phyloP scores from a whole-genome alignment of 2,113 vertebrate genomes.

The Falcunculus frontatus region DNA sequence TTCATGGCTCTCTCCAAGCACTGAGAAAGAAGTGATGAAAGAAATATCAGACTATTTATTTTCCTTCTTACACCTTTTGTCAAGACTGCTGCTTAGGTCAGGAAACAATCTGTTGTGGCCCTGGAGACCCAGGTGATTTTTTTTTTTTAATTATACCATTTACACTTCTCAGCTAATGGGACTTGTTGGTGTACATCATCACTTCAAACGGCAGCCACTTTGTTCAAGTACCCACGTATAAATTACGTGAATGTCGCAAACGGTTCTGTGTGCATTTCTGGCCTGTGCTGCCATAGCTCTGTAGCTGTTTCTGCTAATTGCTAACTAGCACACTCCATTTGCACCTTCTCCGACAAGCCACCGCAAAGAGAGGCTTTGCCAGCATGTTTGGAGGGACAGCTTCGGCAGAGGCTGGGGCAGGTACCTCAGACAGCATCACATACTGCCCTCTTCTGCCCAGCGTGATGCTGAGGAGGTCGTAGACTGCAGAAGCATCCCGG shows the following conservation, averaged over 20 bases:
- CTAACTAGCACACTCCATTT: neutral
- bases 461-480: slow-evolving; percentile 93
- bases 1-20: slow-evolving; percentile 98
- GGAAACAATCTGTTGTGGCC: neutral
- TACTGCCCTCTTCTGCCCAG: slow-evolving; percentile 98
- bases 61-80: neutral
- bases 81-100: neutral
- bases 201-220: neutral
- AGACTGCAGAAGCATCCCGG: slow-evolving; percentile 85
- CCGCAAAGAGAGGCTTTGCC: neutral
- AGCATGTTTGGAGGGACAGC: neutral
- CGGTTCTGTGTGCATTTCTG: neutral
- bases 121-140: neutral
- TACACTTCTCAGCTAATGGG: neutral
- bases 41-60: neutral
- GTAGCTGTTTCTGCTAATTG: neutral
- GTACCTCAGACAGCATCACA: slow-evolving; percentile 94
- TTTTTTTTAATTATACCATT: neutral
- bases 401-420: neutral
- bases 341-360: neutral
- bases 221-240: neutral
- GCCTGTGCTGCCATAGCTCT: neutral
- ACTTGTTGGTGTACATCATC: neutral
- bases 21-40: slow-evolving; percentile 63
- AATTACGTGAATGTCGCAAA: neutral